phyloP scores from a whole-genome alignment of 2,888 invertebrate genomes.

The Caenorhabditis virilis region DNA sequence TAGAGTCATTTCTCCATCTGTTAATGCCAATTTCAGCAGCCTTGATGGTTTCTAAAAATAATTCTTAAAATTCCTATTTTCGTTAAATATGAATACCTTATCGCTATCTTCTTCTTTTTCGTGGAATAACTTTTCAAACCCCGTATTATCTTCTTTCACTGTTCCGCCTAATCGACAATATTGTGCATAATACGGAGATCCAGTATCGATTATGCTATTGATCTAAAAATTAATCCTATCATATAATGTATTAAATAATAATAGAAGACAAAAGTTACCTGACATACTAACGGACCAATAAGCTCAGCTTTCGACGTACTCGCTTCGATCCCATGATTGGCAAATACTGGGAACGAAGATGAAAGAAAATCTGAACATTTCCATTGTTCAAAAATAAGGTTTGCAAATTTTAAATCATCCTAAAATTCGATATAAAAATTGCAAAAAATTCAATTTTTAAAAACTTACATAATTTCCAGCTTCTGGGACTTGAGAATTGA shows the following conservation, averaged over 20 bases:
- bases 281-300: constrained; percentile 19
- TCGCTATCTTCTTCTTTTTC: constrained; percentile 30
- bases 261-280: too few relatives aligned
- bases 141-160: constrained; percentile 16
- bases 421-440: constrained; percentile 7
- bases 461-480: constrained; percentile 10
- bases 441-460: neutral
- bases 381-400: constrained; percentile 34
- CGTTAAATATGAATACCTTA: constrained; percentile 4
- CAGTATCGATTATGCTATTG: constrained; percentile 21
- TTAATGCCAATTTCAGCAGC: constrained; percentile 15
- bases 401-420: constrained; percentile 19
- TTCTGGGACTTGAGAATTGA: constrained; percentile 1
- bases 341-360: constrained; percentile 19
- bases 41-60: constrained; percentile 20
- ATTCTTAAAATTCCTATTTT: neutral
- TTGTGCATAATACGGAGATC: constrained; percentile 24
- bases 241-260: too few relatives aligned
- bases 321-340: constrained; percentile 16
- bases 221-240: too few relatives aligned
- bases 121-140: constrained; percentile 28
- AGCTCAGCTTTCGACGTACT: constrained; percentile 5
- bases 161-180: constrained; percentile 7
- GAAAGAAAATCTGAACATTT: constrained; percentile 8
- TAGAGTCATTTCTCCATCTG: constrained; percentile 17